Evolutionary conservation across 2,113 vertebrate species (phyloP).

Genomic region (Otocyon megalotis): DNA sequence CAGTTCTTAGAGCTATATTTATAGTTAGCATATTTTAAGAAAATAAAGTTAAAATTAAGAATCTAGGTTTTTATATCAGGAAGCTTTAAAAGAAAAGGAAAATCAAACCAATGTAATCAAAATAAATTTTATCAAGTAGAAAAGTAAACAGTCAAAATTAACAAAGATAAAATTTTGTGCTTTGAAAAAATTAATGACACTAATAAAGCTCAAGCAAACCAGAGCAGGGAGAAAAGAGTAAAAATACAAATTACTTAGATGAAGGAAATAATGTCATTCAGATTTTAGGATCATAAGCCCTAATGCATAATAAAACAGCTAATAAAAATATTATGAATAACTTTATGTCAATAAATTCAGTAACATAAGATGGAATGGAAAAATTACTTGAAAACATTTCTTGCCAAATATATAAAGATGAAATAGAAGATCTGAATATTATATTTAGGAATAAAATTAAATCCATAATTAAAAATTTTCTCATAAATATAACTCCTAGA

Average conservation of each 20-base stretch:
- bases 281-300: background rate
- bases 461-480: background rate
- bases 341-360: background rate
- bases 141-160: conserved; percentile 2
- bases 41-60: conserved; percentile 31
- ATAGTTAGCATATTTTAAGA: background rate
- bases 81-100: background rate
- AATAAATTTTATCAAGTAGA: background rate
- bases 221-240: background rate
- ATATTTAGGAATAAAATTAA: background rate
- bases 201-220: background rate
- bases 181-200: conserved; percentile 29
- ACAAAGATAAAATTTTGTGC: background rate
- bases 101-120: background rate
- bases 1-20: background rate
- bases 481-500: background rate
- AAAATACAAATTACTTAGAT: background rate
- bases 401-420: background rate
- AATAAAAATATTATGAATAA: background rate
- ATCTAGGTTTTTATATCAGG: background rate
- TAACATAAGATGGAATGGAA: background rate
- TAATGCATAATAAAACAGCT: background rate
- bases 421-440: background rate
- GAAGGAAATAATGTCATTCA: background rate
- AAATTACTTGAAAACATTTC: background rate